Percentiles rank a stretch among this genome's conserved stretches.
Evolutionary conservation across 2,797 vertebrate genomes (phyloP).

Genomic region (Muscicapa striata): DNA sequence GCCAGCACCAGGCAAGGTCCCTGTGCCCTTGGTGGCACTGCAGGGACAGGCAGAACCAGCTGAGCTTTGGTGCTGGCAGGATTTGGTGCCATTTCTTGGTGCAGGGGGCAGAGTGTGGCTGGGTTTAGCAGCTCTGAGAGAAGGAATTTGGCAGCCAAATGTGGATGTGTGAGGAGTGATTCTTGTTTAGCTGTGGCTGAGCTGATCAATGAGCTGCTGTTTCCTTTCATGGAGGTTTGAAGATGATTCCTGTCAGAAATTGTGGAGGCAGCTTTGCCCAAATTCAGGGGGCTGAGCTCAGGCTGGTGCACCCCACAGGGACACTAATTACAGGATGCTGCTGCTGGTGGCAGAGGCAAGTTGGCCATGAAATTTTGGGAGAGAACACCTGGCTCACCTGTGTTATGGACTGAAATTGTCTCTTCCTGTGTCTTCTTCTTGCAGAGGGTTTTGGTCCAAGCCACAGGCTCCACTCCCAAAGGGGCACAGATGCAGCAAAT

Average conservation of each 20-base stretch:
- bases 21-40: neutral
- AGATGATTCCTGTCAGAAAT: neutral
- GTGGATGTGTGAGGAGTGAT: neutral
- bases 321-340: neutral
- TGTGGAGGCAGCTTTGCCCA: neutral
- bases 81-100: neutral
- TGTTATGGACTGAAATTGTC: neutral
- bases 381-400: neutral
- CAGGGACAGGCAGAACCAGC: neutral
- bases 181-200: neutral
- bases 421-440: constrained; percentile 26
- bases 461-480: constrained; percentile 90
- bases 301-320: neutral
- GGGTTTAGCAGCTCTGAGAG: neutral
- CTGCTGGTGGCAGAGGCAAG: neutral
- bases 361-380: neutral
- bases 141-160: neutral
- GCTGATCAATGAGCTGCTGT: neutral
- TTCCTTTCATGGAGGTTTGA: neutral
- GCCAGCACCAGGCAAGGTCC: neutral
- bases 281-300: neutral
- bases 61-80: neutral
- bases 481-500: constrained; percentile 89
- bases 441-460: constrained; percentile 95
- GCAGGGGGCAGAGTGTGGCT: neutral